phyloP scores from a whole-genome alignment of 2,888 invertebrate species.

The Exephanes ischioxanthus region DNA sequence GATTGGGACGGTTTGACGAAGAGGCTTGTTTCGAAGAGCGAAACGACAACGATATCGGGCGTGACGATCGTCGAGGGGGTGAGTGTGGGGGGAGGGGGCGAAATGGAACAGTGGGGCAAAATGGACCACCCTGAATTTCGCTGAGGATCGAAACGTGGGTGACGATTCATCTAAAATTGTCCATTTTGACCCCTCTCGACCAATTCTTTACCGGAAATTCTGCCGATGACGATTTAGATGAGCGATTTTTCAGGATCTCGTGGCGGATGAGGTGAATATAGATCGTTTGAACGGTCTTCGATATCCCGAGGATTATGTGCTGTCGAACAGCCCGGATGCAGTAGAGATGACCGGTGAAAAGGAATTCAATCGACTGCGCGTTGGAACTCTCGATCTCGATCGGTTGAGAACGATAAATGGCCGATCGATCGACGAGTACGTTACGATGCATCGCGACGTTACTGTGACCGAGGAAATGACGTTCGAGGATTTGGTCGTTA shows the following conservation, averaged over 20 bases:
- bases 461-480: conserved; percentile 84
- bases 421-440: conserved; percentile 84
- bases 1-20: conserved; percentile 84
- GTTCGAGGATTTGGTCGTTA: conserved; percentile 86
- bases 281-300: conserved; percentile 85
- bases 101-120: too few species aligned
- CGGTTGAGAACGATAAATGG: conserved; percentile 85
- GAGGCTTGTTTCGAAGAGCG: conserved; percentile 85
- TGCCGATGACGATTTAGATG: too few species aligned
- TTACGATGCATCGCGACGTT: conserved; percentile 85
- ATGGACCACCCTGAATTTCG: too few species aligned
- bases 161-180: too few species aligned
- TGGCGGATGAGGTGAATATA: conserved; percentile 80
- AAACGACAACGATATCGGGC: conserved; percentile 81
- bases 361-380: conserved; percentile 84
- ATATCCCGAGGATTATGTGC: conserved; percentile 86
- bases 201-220: too few species aligned
- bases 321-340: conserved; percentile 78
- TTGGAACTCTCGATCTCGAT: conserved; percentile 83
- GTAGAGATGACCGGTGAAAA: conserved; percentile 85
- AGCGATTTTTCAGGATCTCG: conserved; percentile 76
- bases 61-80: conserved; percentile 86
- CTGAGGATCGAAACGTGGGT: too few species aligned
- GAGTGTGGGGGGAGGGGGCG: conserved; percentile 69
- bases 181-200: too few species aligned